These are phyloP conservation scores for Salvelinus sp. DNA, from an alignment of 2,113 vertebrate species.

Conservation along the genomic window DNA sequence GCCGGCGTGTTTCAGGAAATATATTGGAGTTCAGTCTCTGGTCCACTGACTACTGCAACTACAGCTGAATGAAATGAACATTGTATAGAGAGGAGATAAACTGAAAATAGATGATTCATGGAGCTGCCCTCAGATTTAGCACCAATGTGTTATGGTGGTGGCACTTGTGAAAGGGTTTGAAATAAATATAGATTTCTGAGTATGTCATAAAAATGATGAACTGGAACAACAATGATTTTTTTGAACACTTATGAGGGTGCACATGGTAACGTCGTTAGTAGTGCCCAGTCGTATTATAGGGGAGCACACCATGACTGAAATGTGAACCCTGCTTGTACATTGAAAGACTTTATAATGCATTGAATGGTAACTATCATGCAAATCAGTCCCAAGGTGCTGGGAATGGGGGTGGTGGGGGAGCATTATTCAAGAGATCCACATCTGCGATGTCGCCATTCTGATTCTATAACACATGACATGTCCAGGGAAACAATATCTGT, in stretches of 20 bases:
- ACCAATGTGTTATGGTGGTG: no score
- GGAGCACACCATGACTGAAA: no score
- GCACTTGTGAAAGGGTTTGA: neutral
- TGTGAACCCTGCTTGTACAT: neutral
- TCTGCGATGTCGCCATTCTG: neutral
- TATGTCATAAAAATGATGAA: no score
- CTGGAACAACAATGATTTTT: no score
- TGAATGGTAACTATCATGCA: neutral
- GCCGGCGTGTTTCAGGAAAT: slow-evolving; percentile 27
- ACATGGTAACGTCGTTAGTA: no score
- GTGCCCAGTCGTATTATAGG: no score
- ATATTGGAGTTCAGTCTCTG: slow-evolving; percentile 38
- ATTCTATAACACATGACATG: neutral
- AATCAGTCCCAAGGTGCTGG: neutral
- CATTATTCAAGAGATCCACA: neutral
- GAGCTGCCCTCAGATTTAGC: no score
- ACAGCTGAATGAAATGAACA: slow-evolving; percentile 57
- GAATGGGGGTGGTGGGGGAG: neutral
- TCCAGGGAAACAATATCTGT: neutral
- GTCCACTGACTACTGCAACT: slow-evolving; percentile 45
- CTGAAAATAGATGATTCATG: neutral
- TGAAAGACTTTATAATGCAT: neutral
- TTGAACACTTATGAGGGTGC: no score
- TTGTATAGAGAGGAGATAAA: slow-evolving; percentile 22
- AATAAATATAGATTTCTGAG: no score